Evolutionary conservation across 2,797 vertebrate genomes (phyloP).

Genomic region (Toxotes lorentzi): DNA sequence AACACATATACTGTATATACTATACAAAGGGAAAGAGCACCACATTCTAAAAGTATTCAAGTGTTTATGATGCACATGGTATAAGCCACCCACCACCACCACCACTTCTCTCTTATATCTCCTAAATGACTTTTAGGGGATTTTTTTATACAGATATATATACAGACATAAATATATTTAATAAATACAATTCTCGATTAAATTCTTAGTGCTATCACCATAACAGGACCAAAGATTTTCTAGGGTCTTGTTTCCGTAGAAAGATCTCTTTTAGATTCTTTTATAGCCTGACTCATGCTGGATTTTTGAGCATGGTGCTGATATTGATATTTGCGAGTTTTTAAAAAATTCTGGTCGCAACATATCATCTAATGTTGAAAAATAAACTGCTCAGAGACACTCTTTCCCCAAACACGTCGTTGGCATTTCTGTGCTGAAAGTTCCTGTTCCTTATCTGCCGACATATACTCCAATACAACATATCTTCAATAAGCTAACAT

Average conservation of each 20-base stretch:
- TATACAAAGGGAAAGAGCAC: slow-evolving; percentile 16
- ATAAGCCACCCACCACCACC: slow-evolving; percentile 21
- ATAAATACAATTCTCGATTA: too few species aligned
- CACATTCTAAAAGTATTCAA: slow-evolving; percentile 34
- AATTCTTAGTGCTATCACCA: background rate
- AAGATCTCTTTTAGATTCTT: background rate
- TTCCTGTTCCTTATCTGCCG: background rate
- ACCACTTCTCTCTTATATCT: background rate
- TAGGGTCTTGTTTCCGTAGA: too few species aligned
- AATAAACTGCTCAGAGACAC: too few species aligned
- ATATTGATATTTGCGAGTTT: background rate
- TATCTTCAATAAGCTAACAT: background rate
- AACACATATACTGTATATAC: background rate
- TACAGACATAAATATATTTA: too few species aligned
- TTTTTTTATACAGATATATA: too few species aligned
- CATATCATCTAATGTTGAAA: background rate
- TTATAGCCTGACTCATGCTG: too few species aligned
- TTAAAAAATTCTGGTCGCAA: background rate
- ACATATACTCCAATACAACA: too few species aligned
- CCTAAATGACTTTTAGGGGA: too few species aligned
- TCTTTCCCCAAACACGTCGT: too few species aligned
- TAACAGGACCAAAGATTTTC: background rate
- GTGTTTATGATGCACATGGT: slow-evolving; percentile 48
- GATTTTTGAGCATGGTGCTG: background rate
- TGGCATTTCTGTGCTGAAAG: too few species aligned